Base-by-base conservation (phyloP, 2,888 invertebrate species). In the Drosophila kambysellisi region DNA sequence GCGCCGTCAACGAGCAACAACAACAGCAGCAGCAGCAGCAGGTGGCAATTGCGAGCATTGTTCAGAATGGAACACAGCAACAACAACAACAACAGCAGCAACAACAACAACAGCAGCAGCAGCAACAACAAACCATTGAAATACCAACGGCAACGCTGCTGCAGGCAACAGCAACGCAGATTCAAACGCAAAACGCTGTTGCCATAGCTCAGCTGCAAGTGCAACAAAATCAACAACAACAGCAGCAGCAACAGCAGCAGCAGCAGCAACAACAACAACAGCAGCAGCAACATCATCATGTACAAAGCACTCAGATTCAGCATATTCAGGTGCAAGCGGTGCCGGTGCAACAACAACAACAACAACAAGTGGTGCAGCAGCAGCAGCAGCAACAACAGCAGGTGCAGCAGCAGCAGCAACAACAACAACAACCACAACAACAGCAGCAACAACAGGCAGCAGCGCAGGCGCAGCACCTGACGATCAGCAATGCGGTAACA, bases 311-410 rank as follows among this genome's bases (percentile, higher is more conserved):
- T 35, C 91, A 91, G 80, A 90, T 91, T 9, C 91, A 92, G 70
- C 92, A 92, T 74, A 92, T 91, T 64, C 91, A 91, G 72, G 90
- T 92, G 48, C 92, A 92, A 71, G 86, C 91, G 43, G 88, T 88
- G 54, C 82, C 80, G 32, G 76, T 74, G 15, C 82, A 80, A 6
- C 90, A 89, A 4, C 85, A 83, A 30, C 85, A 83, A 30, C 76
- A 76, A 17, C 82, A 50, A 17, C 48, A 50, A 70, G 85, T 90
- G 39, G 87, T 88, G 54, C 81, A 78, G 39, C 79, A 76, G 30
- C 30, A 46, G 17, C 81, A 79, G 25, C 81, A 84, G 41, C 88
- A 84, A 6, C 84, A 87, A 5, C 90, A 83, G 20, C 46, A 46
- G 12, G 46, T 46, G 46, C 46, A 46, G 30, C 84, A 82, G 12